Evolutionary conservation across 2,113 vertebrate genomes (phyloP).

Genomic region (Cyprinodon variegatus): DNA sequence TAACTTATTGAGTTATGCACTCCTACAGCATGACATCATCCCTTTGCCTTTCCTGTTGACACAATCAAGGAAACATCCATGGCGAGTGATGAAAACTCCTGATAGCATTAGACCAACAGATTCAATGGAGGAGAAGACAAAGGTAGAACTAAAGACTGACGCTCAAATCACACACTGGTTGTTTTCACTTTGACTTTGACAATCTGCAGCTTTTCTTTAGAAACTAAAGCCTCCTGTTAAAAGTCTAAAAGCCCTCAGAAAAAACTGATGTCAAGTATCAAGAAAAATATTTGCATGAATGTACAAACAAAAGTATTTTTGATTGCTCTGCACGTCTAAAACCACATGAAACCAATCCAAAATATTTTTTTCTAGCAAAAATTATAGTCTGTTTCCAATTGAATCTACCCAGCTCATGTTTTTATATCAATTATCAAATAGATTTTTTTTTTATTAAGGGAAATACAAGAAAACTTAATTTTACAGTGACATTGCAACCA

Average conservation of each 20-base stretch:
- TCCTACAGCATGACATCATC: constrained; percentile 66
- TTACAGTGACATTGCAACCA: no score
- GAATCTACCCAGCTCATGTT: constrained; percentile 20
- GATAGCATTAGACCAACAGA: constrained; percentile 14
- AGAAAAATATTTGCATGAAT: not conserved
- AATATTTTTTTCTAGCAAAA: not conserved
- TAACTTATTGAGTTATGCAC: constrained; percentile 37
- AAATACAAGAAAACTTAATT: not conserved
- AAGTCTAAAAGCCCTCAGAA: not conserved
- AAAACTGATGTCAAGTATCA: not conserved
- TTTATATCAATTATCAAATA: constrained; percentile 2
- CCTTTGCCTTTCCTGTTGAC: constrained; percentile 64
- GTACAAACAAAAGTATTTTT: not conserved
- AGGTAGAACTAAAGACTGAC: not conserved
- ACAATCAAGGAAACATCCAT: constrained; percentile 48
- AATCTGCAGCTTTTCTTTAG: not conserved
- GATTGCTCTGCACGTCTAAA: not conserved
- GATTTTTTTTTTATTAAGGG: constrained; percentile 10
- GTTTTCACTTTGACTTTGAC: not conserved
- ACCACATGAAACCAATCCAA: not conserved
- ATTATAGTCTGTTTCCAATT: not conserved
- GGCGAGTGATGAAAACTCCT: constrained; percentile 22
- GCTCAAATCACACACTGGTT: not conserved
- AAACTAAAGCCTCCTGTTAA: not conserved
- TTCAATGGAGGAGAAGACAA: constrained; percentile 13